Conservation (phyloP, 2,888 invertebrate genomes). For the Cybosia mesomella region DNA sequence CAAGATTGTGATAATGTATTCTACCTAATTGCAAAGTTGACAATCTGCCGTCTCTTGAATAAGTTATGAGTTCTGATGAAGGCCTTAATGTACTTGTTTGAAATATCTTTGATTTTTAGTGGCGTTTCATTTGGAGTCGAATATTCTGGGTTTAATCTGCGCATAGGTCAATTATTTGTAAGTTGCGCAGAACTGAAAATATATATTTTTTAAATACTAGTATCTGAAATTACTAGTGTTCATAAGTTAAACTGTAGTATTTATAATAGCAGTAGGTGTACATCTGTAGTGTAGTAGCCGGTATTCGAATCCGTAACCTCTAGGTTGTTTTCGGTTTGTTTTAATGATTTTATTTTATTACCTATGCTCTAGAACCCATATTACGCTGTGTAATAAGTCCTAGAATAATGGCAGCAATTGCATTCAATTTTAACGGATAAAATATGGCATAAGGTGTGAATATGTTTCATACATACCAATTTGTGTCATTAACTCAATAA, state of each 20-base stretch:
- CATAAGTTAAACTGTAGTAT: too few relatives aligned
- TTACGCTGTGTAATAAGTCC: not conserved
- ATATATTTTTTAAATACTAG: too few relatives aligned
- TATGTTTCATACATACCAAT: not conserved
- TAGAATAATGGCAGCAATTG: not conserved
- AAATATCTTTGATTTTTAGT: slow-evolving; percentile 14
- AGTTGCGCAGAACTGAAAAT: too few relatives aligned
- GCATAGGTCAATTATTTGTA: too few relatives aligned
- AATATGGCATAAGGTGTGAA: not conserved
- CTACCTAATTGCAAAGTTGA: slow-evolving; percentile 65
- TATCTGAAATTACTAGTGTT: too few relatives aligned
- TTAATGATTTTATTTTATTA: not conserved
- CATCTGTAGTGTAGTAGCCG: too few relatives aligned
- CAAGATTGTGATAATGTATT: slow-evolving; percentile 46
- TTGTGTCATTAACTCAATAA: not conserved
- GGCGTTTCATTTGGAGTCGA: slow-evolving; percentile 10
- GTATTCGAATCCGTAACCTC: too few relatives aligned
- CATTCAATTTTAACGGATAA: not conserved
- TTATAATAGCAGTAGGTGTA: too few relatives aligned
- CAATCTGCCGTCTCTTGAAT: slow-evolving; percentile 50
- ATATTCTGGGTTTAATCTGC: not conserved
- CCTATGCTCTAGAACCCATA: not conserved
- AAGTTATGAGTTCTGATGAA: slow-evolving; percentile 26
- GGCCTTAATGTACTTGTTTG: slow-evolving; percentile 26
- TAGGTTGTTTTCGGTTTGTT: too few relatives aligned